Evolutionary conservation across 1,140 invertebrate genomes (phyloP), one percentile per base, ranked within the genome.

Genomic region (Bombus haemorrhoidalis): DNA sequence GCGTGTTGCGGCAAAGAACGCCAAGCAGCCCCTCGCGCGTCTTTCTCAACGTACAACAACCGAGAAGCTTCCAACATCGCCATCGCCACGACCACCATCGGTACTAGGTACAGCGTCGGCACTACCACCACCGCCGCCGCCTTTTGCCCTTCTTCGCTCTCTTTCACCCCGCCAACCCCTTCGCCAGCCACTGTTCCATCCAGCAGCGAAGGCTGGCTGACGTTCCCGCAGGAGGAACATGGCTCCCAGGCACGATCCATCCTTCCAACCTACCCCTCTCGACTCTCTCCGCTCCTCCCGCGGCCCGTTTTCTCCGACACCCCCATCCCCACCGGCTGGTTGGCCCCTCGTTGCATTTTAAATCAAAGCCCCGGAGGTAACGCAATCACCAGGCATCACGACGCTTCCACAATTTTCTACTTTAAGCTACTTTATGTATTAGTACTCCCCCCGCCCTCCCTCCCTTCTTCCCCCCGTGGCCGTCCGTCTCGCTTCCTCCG

Each of bases 371-470:
- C 89, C 91, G 92, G 93, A 95, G 94, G 95, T 95, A 95, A 95
- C 94, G 94, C 95, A 95, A 95, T 95, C 95, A 95, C 94, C 94
- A 93, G 91, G 94, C 95, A 95, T 95, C 95, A 95, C 95, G 95
- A 95, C 95, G 95, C 95, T 95, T 95, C 95, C 95, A 95, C 95
- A 95, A 95, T 95, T 95, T 95, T 95, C 95, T 95, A 95, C 95
- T 95, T 95, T 95, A 95, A 95, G 95, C 95, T 95, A 95, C 95
- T 95, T 95, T 95, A 94, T 95, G 93, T 95, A 95, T 95, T 95
- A 95, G 94, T 94, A 92, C 91, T 93, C 92, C 90, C 34, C 83
- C 64, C 15, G 2, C 91, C 90, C 59, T 82, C 81, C 91, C 90
- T 32, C 85, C 84, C 84, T 59, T 73, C 59, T 82, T 83, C 91